Percentiles rank a stretch among this genome's conserved stretches.
phyloP scores from a whole-genome alignment of 2,797 vertebrate species.

The Argya squamiceps region DNA sequence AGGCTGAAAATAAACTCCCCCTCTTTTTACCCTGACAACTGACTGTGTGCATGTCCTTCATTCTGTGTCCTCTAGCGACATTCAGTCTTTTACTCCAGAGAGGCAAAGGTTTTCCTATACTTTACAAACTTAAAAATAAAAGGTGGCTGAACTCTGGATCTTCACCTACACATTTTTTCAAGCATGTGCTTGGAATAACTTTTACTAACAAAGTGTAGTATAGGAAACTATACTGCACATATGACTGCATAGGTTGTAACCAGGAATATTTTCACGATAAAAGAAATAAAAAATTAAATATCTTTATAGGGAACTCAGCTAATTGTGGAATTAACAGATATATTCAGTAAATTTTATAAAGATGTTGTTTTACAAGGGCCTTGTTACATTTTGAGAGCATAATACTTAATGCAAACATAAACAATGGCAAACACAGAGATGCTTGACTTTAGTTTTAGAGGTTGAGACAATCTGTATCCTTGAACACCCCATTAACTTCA shows the following conservation, averaged over 20 bases:
- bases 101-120: neutral
- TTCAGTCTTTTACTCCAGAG: neutral
- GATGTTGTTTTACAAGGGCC: accelerated
- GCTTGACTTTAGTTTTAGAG: neutral
- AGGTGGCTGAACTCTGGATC: neutral
- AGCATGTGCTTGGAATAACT: neutral
- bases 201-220: neutral
- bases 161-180: neutral
- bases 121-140: neutral
- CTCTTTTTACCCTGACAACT: too few relatives aligned
- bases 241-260: neutral
- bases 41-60: too few relatives aligned
- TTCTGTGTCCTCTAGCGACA: too few relatives aligned
- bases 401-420: neutral
- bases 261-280: neutral
- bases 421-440: neutral
- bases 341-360: neutral
- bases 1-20: too few relatives aligned
- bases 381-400: neutral
- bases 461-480: neutral
- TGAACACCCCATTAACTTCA: neutral
- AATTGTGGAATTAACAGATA: neutral
- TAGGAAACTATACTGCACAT: neutral
- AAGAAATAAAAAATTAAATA: neutral
- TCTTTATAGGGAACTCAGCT: neutral